A percentile compares a stretch with the other conserved stretches of the same genome.
Evolutionary conservation across 2,797 vertebrate genomes (phyloP).

Genomic region (Characodon lateralis): DNA sequence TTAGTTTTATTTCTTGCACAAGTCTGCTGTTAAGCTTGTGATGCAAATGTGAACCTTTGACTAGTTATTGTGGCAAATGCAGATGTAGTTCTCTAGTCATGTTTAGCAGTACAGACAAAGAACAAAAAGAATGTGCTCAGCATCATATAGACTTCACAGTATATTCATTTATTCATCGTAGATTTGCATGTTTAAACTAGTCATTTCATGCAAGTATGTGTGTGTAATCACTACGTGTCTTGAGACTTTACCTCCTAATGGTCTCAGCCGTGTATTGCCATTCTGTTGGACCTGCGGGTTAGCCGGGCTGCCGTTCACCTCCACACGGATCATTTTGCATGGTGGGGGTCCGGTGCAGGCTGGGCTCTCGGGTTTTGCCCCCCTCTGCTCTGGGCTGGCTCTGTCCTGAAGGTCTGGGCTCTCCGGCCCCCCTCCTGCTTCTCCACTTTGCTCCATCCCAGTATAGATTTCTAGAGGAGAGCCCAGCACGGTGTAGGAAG

Average conservation of each 20-base stretch:
- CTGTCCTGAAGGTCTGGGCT: constrained; percentile 87
- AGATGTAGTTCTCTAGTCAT: background rate
- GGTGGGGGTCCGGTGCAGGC: constrained; percentile 84
- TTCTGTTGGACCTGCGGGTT: constrained; percentile 84
- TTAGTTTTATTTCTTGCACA: too few species aligned
- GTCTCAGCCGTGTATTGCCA: constrained; percentile 82
- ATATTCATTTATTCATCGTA: background rate
- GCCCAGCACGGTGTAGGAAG: constrained; percentile 85
- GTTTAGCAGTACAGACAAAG: background rate
- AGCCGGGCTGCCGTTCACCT: constrained; percentile 91
- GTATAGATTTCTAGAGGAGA: constrained; percentile 81
- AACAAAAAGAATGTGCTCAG: background rate
- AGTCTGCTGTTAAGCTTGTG: too few species aligned
- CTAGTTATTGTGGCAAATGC: background rate
- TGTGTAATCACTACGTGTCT: background rate
- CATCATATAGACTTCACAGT: background rate
- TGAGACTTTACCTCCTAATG: constrained; percentile 84
- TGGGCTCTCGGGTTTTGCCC: constrained; percentile 83
- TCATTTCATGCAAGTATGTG: background rate
- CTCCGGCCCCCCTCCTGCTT: constrained; percentile 74
- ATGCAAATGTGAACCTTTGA: too few species aligned
- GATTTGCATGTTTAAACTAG: too few species aligned
- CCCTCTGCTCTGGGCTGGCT: constrained; percentile 83
- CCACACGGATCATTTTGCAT: constrained; percentile 85
- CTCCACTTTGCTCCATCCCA: constrained; percentile 84